A percentile compares a stretch with the other conserved stretches of the same genome.
These are phyloP conservation scores for Lordiphosa stackelbergi DNA, from an alignment of 1,140 invertebrate genomes.

Conservation along the genomic window DNA sequence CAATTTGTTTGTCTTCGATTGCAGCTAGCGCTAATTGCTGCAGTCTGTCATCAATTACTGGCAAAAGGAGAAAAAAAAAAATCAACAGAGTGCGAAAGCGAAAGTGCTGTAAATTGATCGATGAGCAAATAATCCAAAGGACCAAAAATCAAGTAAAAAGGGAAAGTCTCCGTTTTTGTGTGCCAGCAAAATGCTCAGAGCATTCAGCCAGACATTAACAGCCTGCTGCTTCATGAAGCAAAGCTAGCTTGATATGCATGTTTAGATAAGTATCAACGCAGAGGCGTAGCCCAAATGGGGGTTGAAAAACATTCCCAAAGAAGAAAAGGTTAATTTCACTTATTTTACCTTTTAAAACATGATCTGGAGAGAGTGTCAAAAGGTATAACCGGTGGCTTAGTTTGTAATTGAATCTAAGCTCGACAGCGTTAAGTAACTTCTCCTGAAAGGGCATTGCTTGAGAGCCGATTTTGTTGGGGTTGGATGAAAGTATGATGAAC, in stretches of 20 bases:
- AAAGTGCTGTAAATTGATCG: slow-evolving; percentile 70
- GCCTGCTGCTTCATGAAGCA: slow-evolving; percentile 10
- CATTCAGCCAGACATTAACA: slow-evolving; percentile 7
- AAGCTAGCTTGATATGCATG: neutral
- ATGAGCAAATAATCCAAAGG: slow-evolving; percentile 35
- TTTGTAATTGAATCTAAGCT: no score
- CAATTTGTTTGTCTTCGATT: slow-evolving; percentile 17
- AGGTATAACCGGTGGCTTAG: no score
- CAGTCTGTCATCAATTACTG: slow-evolving; percentile 19
- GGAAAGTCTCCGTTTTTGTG: neutral
- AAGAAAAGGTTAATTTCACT: no score
- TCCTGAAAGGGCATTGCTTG: no score
- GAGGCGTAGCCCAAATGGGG: neutral
- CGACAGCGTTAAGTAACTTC: no score
- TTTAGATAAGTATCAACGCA: neutral
- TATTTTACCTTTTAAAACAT: no score
- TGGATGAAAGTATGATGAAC: no score
- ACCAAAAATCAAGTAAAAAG: slow-evolving; percentile 20
- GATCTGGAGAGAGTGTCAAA: no score
- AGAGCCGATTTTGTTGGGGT: no score
- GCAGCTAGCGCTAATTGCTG: slow-evolving; percentile 53
- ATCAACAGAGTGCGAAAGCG: slow-evolving; percentile 13
- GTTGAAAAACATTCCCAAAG: no score
- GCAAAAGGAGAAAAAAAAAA: no score
- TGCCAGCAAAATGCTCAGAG: no score